phyloP scores from a whole-genome alignment of 2,797 vertebrate species.

The Mallotus villosus region DNA sequence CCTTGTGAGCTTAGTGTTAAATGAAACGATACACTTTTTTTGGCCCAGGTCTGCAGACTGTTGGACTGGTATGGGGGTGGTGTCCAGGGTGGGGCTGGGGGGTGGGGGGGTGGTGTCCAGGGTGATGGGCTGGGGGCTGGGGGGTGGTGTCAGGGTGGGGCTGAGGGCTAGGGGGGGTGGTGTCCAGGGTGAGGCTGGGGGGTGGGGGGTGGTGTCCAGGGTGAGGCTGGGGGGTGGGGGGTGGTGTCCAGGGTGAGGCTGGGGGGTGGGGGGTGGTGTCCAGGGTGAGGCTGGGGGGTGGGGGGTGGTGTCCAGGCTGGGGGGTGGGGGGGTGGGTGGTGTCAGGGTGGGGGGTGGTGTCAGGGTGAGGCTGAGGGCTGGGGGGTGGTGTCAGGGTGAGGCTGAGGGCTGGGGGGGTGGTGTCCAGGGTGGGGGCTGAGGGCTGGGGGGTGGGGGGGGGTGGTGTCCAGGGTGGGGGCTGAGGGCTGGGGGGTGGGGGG shows the following conservation, averaged over 20 bases:
- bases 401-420: too few relatives aligned
- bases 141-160: slow-evolving; percentile 17
- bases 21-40: slow-evolving; percentile 36
- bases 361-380: too few relatives aligned
- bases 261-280: not conserved
- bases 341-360: too few relatives aligned
- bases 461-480: not conserved
- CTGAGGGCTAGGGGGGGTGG: too few relatives aligned
- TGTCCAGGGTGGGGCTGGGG: slow-evolving; percentile 32
- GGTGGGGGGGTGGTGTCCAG: slow-evolving; percentile 1
- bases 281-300: too few relatives aligned
- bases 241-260: slow-evolving; percentile 22
- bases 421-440: too few relatives aligned
- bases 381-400: too few relatives aligned
- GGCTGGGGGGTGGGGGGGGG: too few relatives aligned
- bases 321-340: too few relatives aligned
- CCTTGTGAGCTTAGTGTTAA: slow-evolving; percentile 38
- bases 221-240: not conserved
- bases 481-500: not conserved
- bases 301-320: too few relatives aligned
- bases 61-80: slow-evolving; percentile 21
- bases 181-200: not conserved
- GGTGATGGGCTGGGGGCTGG: slow-evolving; percentile 19
- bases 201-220: not conserved
- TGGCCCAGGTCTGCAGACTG: slow-evolving; percentile 35